Evolutionary conservation across 1,140 invertebrate genomes (phyloP).

Genomic region (Calephelis virginiensis): DNA sequence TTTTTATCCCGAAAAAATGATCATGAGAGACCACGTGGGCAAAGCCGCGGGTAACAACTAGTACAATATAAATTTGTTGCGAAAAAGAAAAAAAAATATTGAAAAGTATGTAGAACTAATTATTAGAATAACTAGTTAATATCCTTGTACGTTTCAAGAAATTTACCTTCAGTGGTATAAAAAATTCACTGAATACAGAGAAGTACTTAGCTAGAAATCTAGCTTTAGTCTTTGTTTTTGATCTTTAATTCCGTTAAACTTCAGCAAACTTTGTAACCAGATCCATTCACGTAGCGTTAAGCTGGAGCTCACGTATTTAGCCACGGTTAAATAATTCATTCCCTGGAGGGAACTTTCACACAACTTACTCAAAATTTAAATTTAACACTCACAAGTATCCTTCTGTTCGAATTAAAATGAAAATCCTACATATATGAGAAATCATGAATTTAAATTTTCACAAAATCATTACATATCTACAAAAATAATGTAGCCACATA

Average conservation of each 20-base stretch:
- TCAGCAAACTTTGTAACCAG: conserved; percentile 22
- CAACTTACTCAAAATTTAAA: background rate
- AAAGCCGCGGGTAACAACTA: too few relatives aligned
- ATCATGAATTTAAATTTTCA: too few relatives aligned
- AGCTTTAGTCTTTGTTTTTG: conserved; percentile 10
- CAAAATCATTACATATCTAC: too few relatives aligned
- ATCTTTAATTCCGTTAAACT: conserved; percentile 17
- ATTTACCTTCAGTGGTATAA: background rate
- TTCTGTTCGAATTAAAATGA: background rate
- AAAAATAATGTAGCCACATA: too few relatives aligned
- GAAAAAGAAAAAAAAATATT: too few relatives aligned
- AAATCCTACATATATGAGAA: too few relatives aligned
- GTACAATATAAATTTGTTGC: too few relatives aligned
- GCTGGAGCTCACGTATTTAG: conserved; percentile 27
- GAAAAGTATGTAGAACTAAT: too few relatives aligned
- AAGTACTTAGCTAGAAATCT: background rate
- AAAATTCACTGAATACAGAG: background rate
- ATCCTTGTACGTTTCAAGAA: background rate
- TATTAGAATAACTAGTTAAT: too few relatives aligned
- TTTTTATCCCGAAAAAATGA: too few relatives aligned
- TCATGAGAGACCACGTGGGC: too few relatives aligned
- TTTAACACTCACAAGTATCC: background rate
- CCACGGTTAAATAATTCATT: conserved; percentile 29
- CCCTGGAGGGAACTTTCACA: conserved; percentile 15
- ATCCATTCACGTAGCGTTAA: conserved; percentile 29